Conservation (phyloP, 2,113 vertebrate species). For the Anarhynchus alexandrinus region DNA sequence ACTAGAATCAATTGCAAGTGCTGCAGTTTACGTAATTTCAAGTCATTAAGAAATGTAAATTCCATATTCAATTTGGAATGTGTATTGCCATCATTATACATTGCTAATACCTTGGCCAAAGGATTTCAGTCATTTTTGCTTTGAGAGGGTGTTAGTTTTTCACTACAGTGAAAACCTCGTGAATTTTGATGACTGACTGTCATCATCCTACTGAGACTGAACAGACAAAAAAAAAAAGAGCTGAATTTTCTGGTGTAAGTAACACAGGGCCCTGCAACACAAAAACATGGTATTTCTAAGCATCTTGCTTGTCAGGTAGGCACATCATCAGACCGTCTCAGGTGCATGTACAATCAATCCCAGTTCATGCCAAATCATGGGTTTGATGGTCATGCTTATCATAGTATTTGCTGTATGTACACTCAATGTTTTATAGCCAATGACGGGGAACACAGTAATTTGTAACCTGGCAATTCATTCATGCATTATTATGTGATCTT, state of each 20-base stretch:
- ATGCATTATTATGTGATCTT: constrained; percentile 5
- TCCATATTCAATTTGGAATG: constrained; percentile 4
- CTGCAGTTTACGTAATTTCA: constrained; percentile 7
- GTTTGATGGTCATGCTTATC: background rate
- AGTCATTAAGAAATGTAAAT: constrained; percentile 40
- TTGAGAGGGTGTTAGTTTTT: constrained; percentile 20
- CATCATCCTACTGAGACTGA: background rate
- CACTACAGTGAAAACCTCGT: constrained; percentile 20
- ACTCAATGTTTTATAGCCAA: background rate
- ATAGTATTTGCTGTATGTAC: background rate
- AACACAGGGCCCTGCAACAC: background rate
- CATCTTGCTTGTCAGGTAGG: background rate
- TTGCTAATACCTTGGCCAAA: background rate
- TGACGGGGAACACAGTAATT: background rate
- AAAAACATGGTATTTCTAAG: background rate
- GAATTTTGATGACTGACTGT: constrained; percentile 38
- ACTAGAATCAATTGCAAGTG: constrained; percentile 10
- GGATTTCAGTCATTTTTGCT: constrained; percentile 35
- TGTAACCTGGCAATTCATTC: constrained; percentile 28
- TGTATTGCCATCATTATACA: background rate
- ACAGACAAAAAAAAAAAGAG: background rate
- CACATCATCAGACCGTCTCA: background rate
- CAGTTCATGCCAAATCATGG: background rate
- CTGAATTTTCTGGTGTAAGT: background rate
- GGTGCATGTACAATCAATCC: background rate